Conservation (phyloP, 92 coral and sea anemone genomes). For the Palythoa grandiflora region DNA sequence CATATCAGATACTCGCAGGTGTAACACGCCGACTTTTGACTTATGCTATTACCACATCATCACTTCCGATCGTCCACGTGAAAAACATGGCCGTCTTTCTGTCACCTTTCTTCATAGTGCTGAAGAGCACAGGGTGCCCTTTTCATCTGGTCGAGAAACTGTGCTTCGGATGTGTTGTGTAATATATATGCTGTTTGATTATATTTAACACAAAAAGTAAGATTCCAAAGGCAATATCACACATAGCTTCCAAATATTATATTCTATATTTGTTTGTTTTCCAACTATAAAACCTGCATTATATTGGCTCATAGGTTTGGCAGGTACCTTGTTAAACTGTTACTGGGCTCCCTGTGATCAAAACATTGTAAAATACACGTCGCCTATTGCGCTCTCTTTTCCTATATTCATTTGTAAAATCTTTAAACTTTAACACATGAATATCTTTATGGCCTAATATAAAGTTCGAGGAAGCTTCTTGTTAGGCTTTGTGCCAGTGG, state of each 20-base stretch:
- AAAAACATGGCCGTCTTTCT: constrained; percentile 3
- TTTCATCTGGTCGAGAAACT: neutral
- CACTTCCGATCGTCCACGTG: neutral
- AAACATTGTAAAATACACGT: neutral
- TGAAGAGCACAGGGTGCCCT: neutral
- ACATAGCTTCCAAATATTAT: neutral
- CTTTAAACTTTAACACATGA: too few species aligned
- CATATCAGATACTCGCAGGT: neutral
- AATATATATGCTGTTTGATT: neutral
- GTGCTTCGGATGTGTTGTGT: neutral
- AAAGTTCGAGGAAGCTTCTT: too few species aligned
- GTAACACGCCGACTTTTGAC: neutral
- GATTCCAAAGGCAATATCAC: neutral
- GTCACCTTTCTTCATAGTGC: neutral
- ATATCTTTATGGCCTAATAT: too few species aligned
- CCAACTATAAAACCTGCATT: neutral
- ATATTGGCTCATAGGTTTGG: neutral
- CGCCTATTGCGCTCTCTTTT: too few species aligned
- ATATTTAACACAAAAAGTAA: neutral
- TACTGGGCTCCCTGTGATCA: constrained; percentile 16
- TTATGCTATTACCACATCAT: neutral
- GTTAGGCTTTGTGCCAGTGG: too few species aligned
- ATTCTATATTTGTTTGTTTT: neutral
- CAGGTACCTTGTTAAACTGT: too few species aligned
- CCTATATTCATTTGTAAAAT: too few species aligned